Conservation (phyloP, 2,888 invertebrate species). For the Pterostichus niger region DNA sequence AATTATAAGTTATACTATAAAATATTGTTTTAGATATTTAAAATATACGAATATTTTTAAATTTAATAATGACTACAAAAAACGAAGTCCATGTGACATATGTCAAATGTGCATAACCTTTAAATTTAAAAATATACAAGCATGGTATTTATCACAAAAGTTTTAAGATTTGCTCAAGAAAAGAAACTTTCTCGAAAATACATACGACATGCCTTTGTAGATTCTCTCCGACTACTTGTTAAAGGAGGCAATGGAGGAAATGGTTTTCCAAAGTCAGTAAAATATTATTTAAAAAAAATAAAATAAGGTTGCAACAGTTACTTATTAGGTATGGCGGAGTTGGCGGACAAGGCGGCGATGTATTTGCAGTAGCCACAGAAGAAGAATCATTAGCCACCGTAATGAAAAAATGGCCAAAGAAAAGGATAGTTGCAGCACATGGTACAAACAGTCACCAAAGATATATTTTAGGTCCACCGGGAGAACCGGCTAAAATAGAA, state of each 20-base stretch:
- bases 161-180: slow-evolving; percentile 77
- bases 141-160: slow-evolving; percentile 79
- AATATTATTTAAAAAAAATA: slow-evolving; percentile 6
- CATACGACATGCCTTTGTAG: slow-evolving; percentile 83
- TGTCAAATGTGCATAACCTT: slow-evolving; percentile 39
- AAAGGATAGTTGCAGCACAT: slow-evolving; percentile 82
- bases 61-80: slow-evolving; percentile 18
- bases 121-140: slow-evolving; percentile 14
- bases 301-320: not conserved
- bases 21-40: not conserved
- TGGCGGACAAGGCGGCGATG: slow-evolving; percentile 95
- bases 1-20: not conserved
- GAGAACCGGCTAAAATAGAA: slow-evolving; percentile 84
- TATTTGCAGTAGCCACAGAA: slow-evolving; percentile 83
- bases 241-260: slow-evolving; percentile 91
- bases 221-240: slow-evolving; percentile 88
- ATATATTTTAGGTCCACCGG: slow-evolving; percentile 87
- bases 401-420: slow-evolving; percentile 78
- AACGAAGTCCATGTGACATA: slow-evolving; percentile 33
- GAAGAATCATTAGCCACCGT: slow-evolving; percentile 81
- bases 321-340: slow-evolving; percentile 90
- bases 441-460: slow-evolving; percentile 88
- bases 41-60: slow-evolving; percentile 4
- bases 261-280: slow-evolving; percentile 81
- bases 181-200: slow-evolving; percentile 79